These are phyloP conservation scores for Podiceps cristatus DNA, from an alignment of 2,113 vertebrate species.

Conservation along the genomic window DNA sequence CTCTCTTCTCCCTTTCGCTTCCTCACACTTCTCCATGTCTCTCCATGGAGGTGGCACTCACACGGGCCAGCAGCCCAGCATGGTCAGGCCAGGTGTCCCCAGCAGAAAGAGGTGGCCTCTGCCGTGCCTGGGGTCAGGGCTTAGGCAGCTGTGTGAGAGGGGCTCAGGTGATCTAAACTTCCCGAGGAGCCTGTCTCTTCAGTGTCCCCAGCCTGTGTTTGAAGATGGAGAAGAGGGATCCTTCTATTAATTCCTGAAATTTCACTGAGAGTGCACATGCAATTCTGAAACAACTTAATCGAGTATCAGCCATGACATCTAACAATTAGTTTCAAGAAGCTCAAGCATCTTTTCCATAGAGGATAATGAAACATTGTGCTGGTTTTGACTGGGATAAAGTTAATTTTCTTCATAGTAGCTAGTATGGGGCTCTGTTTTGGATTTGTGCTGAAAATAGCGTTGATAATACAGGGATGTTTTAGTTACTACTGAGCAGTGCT, in stretches of 20 bases:
- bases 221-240: background rate
- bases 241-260: background rate
- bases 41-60: background rate
- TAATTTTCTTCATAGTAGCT: too few relatives aligned
- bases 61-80: background rate
- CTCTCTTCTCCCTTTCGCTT: background rate
- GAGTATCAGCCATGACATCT: background rate
- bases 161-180: background rate
- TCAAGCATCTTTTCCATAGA: background rate
- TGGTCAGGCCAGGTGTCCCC: background rate
- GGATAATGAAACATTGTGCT: background rate
- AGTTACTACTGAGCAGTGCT: too few relatives aligned
- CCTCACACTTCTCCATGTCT: background rate
- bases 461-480: too few relatives aligned
- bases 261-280: fast-evolving
- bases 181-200: background rate
- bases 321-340: background rate
- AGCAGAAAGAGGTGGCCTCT: background rate
- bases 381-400: too few relatives aligned
- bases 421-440: too few relatives aligned
- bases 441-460: too few relatives aligned
- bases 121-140: too few relatives aligned
- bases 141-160: background rate
- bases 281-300: background rate
- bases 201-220: background rate